These are phyloP conservation scores for Calliopum simillimum DNA, from an alignment of 2,888 invertebrate species.

Conservation along the genomic window DNA sequence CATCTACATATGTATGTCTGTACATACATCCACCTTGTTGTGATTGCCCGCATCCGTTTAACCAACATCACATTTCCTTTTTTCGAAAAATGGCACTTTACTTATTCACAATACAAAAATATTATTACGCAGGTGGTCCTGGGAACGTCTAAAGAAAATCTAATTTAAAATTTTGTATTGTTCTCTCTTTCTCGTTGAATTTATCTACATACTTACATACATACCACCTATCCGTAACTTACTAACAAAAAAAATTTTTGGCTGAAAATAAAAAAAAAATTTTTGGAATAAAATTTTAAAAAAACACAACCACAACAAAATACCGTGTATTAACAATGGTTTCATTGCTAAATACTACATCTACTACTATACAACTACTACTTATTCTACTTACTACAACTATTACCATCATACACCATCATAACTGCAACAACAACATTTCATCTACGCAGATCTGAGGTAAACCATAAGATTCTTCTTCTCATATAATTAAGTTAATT, in stretches of 20 bases:
- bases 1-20: too few relatives aligned
- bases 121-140: conserved; percentile 61
- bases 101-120: conserved; percentile 38
- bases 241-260: conserved; percentile 37
- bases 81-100: conserved; percentile 36
- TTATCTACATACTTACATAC: conserved; percentile 19
- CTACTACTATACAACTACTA: background rate
- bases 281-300: conserved; percentile 12
- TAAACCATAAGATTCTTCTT: conserved; percentile 60
- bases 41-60: conserved; percentile 10
- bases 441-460: conserved; percentile 61
- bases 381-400: conserved; percentile 18
- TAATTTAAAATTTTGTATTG: conserved; percentile 61
- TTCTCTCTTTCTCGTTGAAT: conserved; percentile 46
- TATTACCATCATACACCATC: background rate
- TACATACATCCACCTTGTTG: conserved; percentile 12
- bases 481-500: conserved; percentile 35
- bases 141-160: conserved; percentile 67
- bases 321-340: conserved; percentile 14
- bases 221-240: too few relatives aligned
- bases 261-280: conserved; percentile 40
- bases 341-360: background rate
- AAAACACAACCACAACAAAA: conserved; percentile 26
- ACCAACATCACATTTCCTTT: conserved; percentile 16
- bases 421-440: conserved; percentile 40